A percentile compares a stretch with the other conserved stretches of the same genome.
Conservation (phyloP, 2,797 vertebrate species). For the Coregonus suidteri region DNA sequence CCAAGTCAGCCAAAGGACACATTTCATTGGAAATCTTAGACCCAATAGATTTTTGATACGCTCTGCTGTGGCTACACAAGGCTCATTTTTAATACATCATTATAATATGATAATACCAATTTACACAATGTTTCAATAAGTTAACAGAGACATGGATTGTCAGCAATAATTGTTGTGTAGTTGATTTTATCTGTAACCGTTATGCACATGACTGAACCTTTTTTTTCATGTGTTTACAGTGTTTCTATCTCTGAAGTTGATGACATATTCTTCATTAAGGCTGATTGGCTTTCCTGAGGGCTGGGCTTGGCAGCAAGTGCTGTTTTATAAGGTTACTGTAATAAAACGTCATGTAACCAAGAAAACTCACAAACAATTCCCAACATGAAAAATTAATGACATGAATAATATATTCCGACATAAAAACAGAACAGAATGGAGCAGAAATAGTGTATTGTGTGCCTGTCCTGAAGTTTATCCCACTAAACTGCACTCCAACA, state of each 20-base stretch:
- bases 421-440: constrained; percentile 47
- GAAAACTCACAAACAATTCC: constrained; percentile 36
- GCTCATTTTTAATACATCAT: neutral
- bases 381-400: constrained; percentile 2
- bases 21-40: constrained; percentile 17
- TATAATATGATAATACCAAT: neutral
- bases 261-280: neutral
- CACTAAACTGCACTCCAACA: constrained; percentile 1
- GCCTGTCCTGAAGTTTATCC: constrained; percentile 20
- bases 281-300: neutral
- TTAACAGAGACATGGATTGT: neutral
- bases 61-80: neutral
- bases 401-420: constrained; percentile 31
- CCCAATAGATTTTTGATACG: neutral
- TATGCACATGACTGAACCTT: neutral
- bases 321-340: no score
- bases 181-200: neutral
- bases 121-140: neutral
- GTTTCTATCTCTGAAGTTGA: neutral
- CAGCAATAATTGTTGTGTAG: neutral
- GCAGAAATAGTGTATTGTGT: constrained; percentile 45
- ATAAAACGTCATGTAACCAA: neutral
- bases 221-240: neutral
- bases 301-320: no score
- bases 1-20: constrained; percentile 1